A percentile compares a stretch with the other conserved stretches of the same genome.
Evolutionary conservation across 2,113 vertebrate species (phyloP).

Genomic region (Cinclus cinclus): DNA sequence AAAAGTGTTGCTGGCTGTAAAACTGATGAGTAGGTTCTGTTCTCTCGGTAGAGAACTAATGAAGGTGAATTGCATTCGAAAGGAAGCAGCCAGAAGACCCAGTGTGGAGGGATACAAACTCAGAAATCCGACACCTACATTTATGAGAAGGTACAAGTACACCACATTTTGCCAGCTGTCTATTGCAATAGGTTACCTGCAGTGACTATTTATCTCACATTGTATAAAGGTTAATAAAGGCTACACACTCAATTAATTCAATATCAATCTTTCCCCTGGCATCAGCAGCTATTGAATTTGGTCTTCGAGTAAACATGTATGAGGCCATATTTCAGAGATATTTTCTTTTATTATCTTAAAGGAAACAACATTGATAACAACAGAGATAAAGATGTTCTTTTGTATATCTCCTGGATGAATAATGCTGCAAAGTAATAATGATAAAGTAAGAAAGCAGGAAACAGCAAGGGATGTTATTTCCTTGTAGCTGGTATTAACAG

Average conservation of each 20-base stretch:
- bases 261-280: neutral
- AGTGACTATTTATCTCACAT: neutral
- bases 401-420: conserved; percentile 12
- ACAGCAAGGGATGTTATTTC: neutral
- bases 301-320: neutral
- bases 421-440: conserved; percentile 24
- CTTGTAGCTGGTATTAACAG: conserved; percentile 14
- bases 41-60: conserved; percentile 57
- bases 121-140: neutral
- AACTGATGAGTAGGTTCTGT: conserved; percentile 67
- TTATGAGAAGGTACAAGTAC: neutral
- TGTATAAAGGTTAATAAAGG: conserved; percentile 3
- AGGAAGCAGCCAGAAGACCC: conserved; percentile 43
- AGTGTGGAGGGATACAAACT: neutral
- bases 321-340: neutral
- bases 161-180: neutral
- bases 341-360: neutral
- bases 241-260: conserved; percentile 9
- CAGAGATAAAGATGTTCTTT: neutral
- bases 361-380: neutral
- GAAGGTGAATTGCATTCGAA: conserved; percentile 65
- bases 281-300: neutral
- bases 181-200: neutral
- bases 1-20: conserved; percentile 69
- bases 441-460: conserved; percentile 33